Base-by-base conservation (phyloP, 92 coral and sea anemone species). In the Heteractis magnifica region DNA sequence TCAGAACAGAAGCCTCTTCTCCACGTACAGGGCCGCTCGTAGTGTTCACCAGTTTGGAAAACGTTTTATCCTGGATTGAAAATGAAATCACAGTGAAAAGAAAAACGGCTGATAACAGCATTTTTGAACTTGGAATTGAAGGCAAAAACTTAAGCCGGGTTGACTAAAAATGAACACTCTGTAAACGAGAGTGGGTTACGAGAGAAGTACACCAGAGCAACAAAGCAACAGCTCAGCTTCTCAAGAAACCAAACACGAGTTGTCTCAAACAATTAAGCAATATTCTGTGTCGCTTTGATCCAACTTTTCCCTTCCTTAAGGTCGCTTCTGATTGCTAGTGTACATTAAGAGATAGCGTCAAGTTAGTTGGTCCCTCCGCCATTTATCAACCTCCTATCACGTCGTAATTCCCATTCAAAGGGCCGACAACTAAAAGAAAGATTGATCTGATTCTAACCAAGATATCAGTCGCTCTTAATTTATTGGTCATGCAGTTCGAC, bases 1-100 rank as follows among this genome's bases (percentile, higher is more conserved):
- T 65, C 14, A 84, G 51, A 19, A 89, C 23, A 49, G 20, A 49
- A 5, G 86, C 73, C 20, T 51, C 71, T 72, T 83, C 52, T 1
- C 95, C 95, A 23, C 87, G 82, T 4, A 92, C 84, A 0, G 93
- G 89, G 5, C 95, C 95, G 68, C 77, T 49, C 0, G 80, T 81
- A 18, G 95, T 92, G 74, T 83, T 49, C 21, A 88, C 64, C 6
- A 78, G 81, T 62, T 50, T 65, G 18, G 84, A 62, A 8, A 81
- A 34, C n/a, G 71, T 15, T 15, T 13, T 41, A 4, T 52, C 72
- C 41, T 64, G 41, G 3, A 50, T 21, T 50, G 78, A 53, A 49
- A 81, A 71, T 4, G 77, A 20, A 21, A 71, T 23, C 15, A 44
- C 15, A 65, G 26, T 16, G 8, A 71, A 81, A 72, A 81, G 78